These are phyloP conservation scores for Progne subis DNA, from an alignment of 2,113 vertebrate species.

Conservation along the genomic window DNA sequence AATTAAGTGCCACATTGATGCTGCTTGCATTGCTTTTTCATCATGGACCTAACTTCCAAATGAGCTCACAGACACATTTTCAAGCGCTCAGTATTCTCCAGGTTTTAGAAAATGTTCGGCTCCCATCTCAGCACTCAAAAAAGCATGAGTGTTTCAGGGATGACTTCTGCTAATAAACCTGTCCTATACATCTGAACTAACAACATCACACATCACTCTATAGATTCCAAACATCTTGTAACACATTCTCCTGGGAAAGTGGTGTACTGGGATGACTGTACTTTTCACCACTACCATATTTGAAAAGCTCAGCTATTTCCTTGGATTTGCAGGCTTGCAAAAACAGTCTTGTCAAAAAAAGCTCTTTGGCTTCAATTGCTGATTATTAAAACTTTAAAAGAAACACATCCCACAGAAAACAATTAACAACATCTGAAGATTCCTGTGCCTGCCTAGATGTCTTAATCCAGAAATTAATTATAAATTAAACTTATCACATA, in stretches of 20 bases:
- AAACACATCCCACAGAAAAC: slow-evolving; percentile 38
- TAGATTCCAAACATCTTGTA: background rate
- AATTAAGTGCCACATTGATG: slow-evolving; percentile 30
- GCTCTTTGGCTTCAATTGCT: background rate
- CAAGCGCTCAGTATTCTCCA: background rate
- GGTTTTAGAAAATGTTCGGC: background rate
- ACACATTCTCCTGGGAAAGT: background rate
- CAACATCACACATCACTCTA: background rate
- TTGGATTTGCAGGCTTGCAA: background rate
- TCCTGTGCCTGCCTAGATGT: slow-evolving; percentile 1
- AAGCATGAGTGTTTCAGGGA: background rate
- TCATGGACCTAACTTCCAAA: background rate
- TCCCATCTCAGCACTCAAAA: background rate
- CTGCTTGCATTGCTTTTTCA: background rate
- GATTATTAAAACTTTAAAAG: slow-evolving; percentile 55
- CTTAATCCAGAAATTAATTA: slow-evolving; percentile 58
- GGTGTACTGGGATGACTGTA: background rate
- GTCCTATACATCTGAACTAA: background rate
- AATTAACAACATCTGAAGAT: slow-evolving; percentile 48
- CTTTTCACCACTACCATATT: background rate
- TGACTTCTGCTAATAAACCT: slow-evolving; percentile 3
- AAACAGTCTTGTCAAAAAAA: slow-evolving; percentile 1
- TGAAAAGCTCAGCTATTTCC: slow-evolving; percentile 5
- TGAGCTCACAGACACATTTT: background rate
- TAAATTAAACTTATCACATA: slow-evolving; percentile 42